These are phyloP conservation scores for Strigamia transsilvanica DNA, from an alignment of 2,888 invertebrate genomes.

Conservation along the genomic window DNA sequence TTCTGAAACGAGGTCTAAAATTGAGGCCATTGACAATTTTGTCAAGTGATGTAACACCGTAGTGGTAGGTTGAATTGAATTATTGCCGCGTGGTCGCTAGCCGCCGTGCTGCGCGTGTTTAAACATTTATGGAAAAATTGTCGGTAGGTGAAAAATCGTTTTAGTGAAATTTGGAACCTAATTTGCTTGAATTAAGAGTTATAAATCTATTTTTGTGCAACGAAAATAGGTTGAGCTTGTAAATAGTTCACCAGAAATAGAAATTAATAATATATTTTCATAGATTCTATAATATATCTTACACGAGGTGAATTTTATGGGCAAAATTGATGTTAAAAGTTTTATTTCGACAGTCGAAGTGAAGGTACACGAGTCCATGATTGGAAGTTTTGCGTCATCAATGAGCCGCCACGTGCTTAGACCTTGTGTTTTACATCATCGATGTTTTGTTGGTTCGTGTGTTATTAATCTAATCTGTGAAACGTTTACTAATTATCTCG, in stretches of 20 bases:
- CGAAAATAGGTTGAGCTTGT: not conserved
- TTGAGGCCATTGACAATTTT: not conserved
- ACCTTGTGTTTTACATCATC: not conserved
- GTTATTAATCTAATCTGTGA: too few relatives aligned
- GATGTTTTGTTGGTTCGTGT: too few relatives aligned
- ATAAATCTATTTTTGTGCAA: not conserved
- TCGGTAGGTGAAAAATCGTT: too few relatives aligned
- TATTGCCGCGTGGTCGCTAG: not conserved
- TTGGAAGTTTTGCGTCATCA: not conserved
- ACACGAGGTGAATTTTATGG: not conserved
- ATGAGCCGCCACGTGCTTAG: not conserved
- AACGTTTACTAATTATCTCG: too few relatives aligned
- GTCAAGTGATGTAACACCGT: not conserved
- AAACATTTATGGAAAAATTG: not conserved
- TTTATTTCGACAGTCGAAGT: not conserved
- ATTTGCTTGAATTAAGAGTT: too few relatives aligned
- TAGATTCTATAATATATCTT: not conserved
- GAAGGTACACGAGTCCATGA: not conserved
- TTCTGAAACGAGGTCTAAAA: not conserved
- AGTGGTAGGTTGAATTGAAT: not conserved
- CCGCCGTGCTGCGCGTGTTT: not conserved
- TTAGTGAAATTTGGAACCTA: not conserved
- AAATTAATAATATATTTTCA: not conserved
- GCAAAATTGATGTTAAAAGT: too few relatives aligned
- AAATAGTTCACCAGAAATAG: not conserved